phyloP scores from a whole-genome alignment of 2,888 invertebrate species.

The Diploptera punctata region DNA sequence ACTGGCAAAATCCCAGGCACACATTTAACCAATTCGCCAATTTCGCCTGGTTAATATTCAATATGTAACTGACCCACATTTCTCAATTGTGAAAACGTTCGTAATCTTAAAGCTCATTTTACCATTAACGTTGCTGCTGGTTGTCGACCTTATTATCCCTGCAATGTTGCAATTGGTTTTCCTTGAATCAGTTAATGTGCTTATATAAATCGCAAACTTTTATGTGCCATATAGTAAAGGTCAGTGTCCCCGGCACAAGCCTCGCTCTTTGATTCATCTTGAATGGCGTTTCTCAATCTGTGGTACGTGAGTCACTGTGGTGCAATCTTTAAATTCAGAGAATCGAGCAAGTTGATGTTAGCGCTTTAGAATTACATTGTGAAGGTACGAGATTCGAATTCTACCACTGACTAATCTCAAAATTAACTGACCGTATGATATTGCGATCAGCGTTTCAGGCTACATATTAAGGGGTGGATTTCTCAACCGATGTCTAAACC shows the following conservation, averaged over 20 bases:
- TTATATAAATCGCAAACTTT: neutral
- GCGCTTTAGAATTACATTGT: no score
- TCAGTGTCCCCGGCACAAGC: neutral
- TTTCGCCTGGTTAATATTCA: conserved; percentile 1
- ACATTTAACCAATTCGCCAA: neutral
- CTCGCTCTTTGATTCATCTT: no score
- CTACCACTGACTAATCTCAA: no score
- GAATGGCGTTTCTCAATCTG: no score
- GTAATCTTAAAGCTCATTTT: neutral
- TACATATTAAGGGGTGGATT: no score
- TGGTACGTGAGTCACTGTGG: no score
- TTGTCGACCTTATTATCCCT: neutral
- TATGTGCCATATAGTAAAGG: neutral
- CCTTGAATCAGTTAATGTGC: neutral
- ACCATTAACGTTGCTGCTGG: neutral
- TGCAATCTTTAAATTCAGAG: no score
- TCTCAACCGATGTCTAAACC: no score
- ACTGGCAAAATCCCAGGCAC: neutral
- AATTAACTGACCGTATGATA: no score
- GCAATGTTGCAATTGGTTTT: conserved; percentile 1
- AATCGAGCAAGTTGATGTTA: no score
- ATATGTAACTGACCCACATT: conserved; percentile 3
- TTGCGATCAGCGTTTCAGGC: no score
- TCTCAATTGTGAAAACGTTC: neutral
- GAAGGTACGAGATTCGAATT: no score